phyloP scores from a whole-genome alignment of 2,888 invertebrate species.

The Chloroclystis v-ata region DNA sequence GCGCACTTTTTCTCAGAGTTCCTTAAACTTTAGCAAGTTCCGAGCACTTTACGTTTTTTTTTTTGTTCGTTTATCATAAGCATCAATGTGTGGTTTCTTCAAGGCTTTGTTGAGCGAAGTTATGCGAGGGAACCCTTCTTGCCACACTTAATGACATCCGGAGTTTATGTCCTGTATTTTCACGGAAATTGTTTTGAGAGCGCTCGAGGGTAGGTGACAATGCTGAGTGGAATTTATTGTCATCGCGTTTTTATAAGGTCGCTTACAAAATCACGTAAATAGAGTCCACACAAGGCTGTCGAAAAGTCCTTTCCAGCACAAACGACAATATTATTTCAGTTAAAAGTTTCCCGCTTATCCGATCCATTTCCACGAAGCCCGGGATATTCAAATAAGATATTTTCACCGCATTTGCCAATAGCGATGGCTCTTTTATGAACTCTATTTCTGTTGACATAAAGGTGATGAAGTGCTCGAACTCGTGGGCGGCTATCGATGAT shows the following conservation, averaged over 20 bases:
- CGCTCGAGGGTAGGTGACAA: constrained; percentile 2
- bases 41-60: constrained; percentile 38
- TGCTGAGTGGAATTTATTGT: constrained; percentile 2
- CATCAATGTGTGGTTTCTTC: constrained; percentile 31
- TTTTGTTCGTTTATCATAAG: constrained; percentile 34
- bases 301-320: constrained; percentile 40
- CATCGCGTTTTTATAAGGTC: constrained; percentile 5
- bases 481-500: constrained; percentile 29
- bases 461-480: constrained; percentile 28
- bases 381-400: constrained; percentile 62
- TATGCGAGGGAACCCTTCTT: constrained; percentile 21
- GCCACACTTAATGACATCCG: constrained; percentile 22
- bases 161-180: constrained; percentile 20
- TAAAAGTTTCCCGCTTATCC: constrained; percentile 62
- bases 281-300: constrained; percentile 30
- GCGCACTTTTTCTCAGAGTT: constrained; percentile 40
- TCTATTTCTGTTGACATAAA: constrained; percentile 43
- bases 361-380: constrained; percentile 52
- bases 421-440: constrained; percentile 44
- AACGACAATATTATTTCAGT: constrained; percentile 66
- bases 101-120: constrained; percentile 25
- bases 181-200: constrained; percentile 7
- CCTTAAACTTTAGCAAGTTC: constrained; percentile 41
- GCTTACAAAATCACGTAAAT: constrained; percentile 18
- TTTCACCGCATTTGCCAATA: constrained; percentile 46